Evolutionary conservation across 2,888 invertebrate genomes (phyloP), one percentile per base, ranked within the genome.

Genomic region (Ophonus ardosiacus): DNA sequence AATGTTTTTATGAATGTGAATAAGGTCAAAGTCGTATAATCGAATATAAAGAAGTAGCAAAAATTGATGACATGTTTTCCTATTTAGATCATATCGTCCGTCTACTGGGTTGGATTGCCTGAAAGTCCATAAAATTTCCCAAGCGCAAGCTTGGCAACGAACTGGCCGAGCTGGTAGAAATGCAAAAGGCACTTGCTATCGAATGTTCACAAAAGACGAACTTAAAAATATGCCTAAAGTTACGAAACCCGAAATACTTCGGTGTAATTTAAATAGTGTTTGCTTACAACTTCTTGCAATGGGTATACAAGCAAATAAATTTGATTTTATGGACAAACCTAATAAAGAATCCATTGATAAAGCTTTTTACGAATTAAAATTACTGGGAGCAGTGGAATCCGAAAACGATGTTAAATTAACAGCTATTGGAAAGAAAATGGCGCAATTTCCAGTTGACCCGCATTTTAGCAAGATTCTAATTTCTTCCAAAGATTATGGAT

Each of bases 111-210:
- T 98, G 86, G 98, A 98, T 91, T 92, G 96, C 31, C 92, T 99
- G 85, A 94, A 95, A 89, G 96, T 98, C 43, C 95, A 96, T 86
- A 93, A 94, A 88, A 95, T 98, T 88, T 97, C 98, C 18, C 96
- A 97, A 91, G 98, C 98, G 43, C 98, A 98, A 91, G 96, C 97
- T 10, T 96, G 96, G 95, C 99, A 99, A 92, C 93, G 99, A 87
- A 95, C 97, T 10, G 99, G 99, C 0, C 93, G 99, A 87, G 98
- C 98, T 10, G 98, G 98, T 18, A 94, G 99, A 85, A 97, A 98
- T 89, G 93, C 94, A 2, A 93, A 96, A 85, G 98, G 98, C 51
- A 93, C 93, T 87, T 98, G 98, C 90, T 99, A 98, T 92, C 93
- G 98, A 79, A 94, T 97, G 0, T 99, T 96, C 91, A 97, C 98